Conservation (phyloP, 1,140 invertebrate species). For the Danaus plexippus region DNA sequence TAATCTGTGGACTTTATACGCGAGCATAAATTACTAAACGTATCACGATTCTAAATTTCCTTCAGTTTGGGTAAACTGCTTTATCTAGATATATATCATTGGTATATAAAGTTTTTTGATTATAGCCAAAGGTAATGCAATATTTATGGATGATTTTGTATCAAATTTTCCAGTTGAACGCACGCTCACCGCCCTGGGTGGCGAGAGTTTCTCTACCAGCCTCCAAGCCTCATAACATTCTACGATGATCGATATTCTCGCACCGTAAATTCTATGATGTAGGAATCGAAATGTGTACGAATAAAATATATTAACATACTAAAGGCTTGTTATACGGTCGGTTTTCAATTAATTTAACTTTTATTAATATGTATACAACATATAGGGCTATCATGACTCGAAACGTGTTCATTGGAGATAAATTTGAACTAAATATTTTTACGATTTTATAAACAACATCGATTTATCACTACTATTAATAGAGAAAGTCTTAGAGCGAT, state of each 20-base stretch:
- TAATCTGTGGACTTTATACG: constrained; percentile 28
- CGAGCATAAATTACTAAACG: constrained; percentile 18
- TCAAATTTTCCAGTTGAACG: constrained; percentile 20
- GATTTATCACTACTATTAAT: no score
- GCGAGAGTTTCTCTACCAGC: constrained; percentile 13
- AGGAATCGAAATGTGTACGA: no score
- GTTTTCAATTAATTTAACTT: no score
- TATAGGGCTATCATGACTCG: no score
- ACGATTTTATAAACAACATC: no score
- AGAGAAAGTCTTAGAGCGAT: no score
- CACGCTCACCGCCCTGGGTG: constrained; percentile 18
- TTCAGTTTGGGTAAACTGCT: constrained; percentile 11
- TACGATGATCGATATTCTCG: constrained; percentile 17
- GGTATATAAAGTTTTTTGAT: not conserved
- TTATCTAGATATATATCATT: not conserved
- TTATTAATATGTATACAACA: no score
- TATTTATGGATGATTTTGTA: constrained; percentile 18
- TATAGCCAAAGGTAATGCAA: constrained; percentile 1
- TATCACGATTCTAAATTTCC: constrained; percentile 9
- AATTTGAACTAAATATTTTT: no score
- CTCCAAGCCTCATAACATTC: constrained; percentile 17
- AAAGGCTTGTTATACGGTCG: no score
- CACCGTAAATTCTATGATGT: no score
- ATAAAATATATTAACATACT: no score
- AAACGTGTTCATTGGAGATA: no score